Conservation (phyloP, 2,888 invertebrate species). For the Coronaproctus castanopsis region DNA sequence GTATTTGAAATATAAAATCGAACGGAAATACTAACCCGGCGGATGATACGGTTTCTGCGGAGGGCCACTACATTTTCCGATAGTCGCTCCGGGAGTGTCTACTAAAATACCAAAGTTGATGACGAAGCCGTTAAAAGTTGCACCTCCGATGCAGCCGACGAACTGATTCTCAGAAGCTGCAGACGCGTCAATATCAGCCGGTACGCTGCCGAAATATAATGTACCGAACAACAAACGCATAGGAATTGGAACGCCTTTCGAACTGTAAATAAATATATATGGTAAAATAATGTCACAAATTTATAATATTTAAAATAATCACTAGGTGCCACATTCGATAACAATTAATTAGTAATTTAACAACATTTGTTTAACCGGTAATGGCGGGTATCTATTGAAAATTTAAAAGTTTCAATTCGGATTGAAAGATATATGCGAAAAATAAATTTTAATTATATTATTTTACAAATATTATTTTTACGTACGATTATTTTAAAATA, state of each 20-base stretch:
- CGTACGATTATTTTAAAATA: no score
- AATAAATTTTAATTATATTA: no score
- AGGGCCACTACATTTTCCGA: constrained; percentile 36
- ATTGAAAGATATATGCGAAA: no score
- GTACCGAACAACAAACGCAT: constrained; percentile 44
- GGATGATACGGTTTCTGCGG: not conserved
- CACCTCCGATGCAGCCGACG: constrained; percentile 80
- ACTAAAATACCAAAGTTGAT: constrained; percentile 54
- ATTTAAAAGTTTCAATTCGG: no score
- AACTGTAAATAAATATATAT: constrained; percentile 4
- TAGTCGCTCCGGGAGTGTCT: constrained; percentile 35
- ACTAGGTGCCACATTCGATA: no score
- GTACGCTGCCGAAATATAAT: constrained; percentile 72
- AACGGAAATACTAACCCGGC: not conserved
- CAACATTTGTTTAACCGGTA: no score
- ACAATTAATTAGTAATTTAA: no score
- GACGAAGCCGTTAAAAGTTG: constrained; percentile 62
- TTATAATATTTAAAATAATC: no score
- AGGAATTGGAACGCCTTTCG: constrained; percentile 31
- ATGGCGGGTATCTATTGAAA: no score
- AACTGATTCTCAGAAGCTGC: constrained; percentile 41
- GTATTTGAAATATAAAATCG: no score
- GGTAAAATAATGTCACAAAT: no score
- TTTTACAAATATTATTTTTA: no score
- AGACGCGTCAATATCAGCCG: constrained; percentile 25